Evolutionary conservation across 1,140 invertebrate genomes (phyloP).

Genomic region (Cherax destructor): DNA sequence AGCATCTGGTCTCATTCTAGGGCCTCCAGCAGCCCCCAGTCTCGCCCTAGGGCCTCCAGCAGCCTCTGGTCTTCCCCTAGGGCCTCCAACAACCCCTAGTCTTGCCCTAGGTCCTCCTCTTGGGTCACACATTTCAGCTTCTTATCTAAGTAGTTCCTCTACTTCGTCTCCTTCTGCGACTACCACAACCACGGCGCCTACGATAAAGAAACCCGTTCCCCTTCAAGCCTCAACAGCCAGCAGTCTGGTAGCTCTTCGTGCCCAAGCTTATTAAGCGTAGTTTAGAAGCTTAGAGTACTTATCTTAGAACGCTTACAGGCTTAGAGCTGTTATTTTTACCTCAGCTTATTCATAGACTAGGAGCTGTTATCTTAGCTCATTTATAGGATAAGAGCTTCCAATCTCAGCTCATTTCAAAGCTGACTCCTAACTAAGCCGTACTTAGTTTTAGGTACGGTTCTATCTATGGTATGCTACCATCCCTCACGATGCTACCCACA

Average conservation of each 20-base stretch:
- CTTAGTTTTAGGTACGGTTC: not conserved
- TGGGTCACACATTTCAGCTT: conserved; percentile 12
- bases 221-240: conserved; percentile 44
- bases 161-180: conserved; percentile 14
- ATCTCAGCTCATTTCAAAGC: too few species aligned
- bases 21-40: conserved; percentile 6
- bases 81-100: not conserved
- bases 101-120: conserved; percentile 12
- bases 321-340: too few species aligned
- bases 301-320: too few species aligned
- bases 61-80: conserved; percentile 13
- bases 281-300: not conserved
- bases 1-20: not conserved
- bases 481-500: too few species aligned
- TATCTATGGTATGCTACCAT: not conserved
- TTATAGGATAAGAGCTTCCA: too few species aligned
- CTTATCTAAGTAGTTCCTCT: conserved; percentile 30
- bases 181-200: not conserved
- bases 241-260: conserved; percentile 39
- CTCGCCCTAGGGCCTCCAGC: conserved; percentile 7
- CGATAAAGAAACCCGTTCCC: conserved; percentile 60
- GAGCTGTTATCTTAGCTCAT: too few species aligned
- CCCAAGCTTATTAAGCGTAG: conserved; percentile 38
- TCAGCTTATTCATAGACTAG: too few species aligned
- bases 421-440: not conserved